Evolutionary conservation across 2,797 vertebrate species (phyloP).

Genomic region (Bovichtus variegatus): DNA sequence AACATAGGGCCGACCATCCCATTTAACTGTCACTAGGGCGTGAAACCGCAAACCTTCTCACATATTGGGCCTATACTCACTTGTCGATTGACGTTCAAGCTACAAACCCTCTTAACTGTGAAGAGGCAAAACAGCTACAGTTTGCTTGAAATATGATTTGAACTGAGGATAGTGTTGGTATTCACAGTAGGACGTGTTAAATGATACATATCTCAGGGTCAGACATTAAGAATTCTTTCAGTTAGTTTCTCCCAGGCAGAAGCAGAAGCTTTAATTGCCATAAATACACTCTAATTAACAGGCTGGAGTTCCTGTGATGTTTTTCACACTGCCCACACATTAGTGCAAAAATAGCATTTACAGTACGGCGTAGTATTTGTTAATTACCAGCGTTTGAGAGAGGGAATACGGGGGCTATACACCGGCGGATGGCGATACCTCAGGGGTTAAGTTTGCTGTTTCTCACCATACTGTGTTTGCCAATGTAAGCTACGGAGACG

Average conservation of each 20-base stretch:
- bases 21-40: constrained; percentile 46
- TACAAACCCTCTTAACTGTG: neutral
- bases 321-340: constrained; percentile 65
- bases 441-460: constrained; percentile 56
- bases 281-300: constrained; percentile 81
- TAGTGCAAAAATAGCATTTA: constrained; percentile 76
- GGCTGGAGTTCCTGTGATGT: constrained; percentile 71
- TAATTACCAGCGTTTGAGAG: constrained; percentile 69
- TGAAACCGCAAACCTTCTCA: constrained; percentile 42
- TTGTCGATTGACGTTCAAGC: constrained; percentile 23
- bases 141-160: neutral
- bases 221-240: constrained; percentile 78
- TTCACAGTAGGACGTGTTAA: constrained; percentile 56
- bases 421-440: constrained; percentile 71
- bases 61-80: constrained; percentile 9
- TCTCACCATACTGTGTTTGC: constrained; percentile 71
- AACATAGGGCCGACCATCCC: constrained; percentile 43
- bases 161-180: constrained; percentile 49
- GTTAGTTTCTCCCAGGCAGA: constrained; percentile 63
- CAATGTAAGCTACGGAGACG: constrained; percentile 55
- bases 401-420: constrained; percentile 47
- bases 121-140: constrained; percentile 7
- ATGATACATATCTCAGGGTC: constrained; percentile 68
- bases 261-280: constrained; percentile 75
- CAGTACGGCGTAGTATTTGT: constrained; percentile 66